Evolutionary conservation across 2,888 invertebrate species (phyloP), one percentile per base, ranked within the genome.

Genomic region (Coleophora flavipennella): DNA sequence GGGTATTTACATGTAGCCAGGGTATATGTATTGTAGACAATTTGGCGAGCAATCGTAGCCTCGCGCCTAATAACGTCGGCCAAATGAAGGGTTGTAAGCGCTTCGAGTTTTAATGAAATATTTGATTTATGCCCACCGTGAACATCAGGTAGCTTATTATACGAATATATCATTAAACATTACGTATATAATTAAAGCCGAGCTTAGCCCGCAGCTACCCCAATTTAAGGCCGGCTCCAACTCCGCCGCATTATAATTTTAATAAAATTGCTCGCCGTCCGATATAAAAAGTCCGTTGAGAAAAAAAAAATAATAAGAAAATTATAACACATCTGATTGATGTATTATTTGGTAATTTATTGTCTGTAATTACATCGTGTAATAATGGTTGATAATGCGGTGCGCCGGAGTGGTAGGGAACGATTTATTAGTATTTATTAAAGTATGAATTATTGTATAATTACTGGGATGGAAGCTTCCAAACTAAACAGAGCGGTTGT

Each of bases 291-390:
- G 20, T 20, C 20, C 3, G 20, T 20, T 20, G 20, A 52, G 62
- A 62, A 71, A 69, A 62, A 66, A 67, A 75, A 65, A 67, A 68
- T 67, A 66, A 70, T 64, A 69, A 70, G 66, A 68, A 80, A 83
- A 81, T 83, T 83, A 81, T 84, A 83, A 84, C 81, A 83, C 81
- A 74, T 83, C 83, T 83, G 83, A 84, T 84, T 83, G 83, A 84
- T 83, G 83, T 80, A 83, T 80, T 83, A 84, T 84, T 83, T 78
- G 78, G 72, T 81, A 83, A 84, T 83, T 84, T 84, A 84, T 84
- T 74, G 81, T 65, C 53, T 69, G 73, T 84, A 84, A 84, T 84
- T 81, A 84, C 79, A 83, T 81, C 77, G 71, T 76, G 78, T 83
- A 83, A 83, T 83, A 80, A 77, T 72, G 72, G 73, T 62, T 58